phyloP scores from a whole-genome alignment of 2,888 invertebrate species.

The Hecatera dysodea region DNA sequence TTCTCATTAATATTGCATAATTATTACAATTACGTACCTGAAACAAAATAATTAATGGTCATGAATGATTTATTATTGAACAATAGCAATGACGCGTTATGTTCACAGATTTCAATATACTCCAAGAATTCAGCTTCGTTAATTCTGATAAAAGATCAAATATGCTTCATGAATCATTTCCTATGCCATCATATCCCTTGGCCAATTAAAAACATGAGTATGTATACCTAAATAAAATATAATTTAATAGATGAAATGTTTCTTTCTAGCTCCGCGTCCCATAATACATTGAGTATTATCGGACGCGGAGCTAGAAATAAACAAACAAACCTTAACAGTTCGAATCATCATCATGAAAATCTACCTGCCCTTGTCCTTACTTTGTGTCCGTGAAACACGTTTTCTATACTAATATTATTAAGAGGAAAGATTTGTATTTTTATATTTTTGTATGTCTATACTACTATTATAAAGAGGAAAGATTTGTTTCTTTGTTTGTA shows the following conservation, averaged over 20 bases:
- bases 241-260: not conserved
- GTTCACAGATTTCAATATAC: not conserved
- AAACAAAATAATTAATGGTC: conserved; percentile 49
- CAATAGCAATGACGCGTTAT: not conserved
- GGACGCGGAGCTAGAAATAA: too few species aligned
- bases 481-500: too few species aligned
- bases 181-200: not conserved
- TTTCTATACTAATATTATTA: not conserved
- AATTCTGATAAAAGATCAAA: not conserved
- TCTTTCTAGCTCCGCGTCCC: not conserved
- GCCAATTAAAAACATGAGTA: not conserved
- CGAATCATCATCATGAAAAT: too few species aligned
- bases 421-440: too few species aligned
- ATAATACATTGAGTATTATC: too few species aligned
- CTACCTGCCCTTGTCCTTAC: too few species aligned
- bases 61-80: conserved; percentile 8
- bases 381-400: too few species aligned
- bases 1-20: conserved; percentile 31
- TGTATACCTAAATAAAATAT: not conserved
- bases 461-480: too few species aligned
- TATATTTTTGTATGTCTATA: too few species aligned
- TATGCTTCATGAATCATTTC: conserved; percentile 26
- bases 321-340: too few species aligned
- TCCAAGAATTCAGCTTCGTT: not conserved
- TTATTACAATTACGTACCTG: conserved; percentile 56